Base-by-base conservation (phyloP, 1,140 invertebrate genomes). In the Nautilus pompilius region DNA sequence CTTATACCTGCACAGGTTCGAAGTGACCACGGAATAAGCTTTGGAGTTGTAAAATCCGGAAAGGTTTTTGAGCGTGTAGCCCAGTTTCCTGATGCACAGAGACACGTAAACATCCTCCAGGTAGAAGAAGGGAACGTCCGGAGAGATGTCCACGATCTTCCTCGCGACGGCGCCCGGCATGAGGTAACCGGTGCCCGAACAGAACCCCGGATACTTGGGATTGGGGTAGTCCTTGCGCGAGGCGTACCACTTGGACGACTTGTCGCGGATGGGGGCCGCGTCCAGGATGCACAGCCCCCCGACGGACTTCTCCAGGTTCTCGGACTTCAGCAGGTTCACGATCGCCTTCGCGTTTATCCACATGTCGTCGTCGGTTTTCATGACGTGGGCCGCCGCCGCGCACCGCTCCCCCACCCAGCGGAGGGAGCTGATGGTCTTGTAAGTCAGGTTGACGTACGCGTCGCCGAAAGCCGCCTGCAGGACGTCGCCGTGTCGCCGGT, bases 371-470 rank as follows among this genome's bases (percentile, higher is more conserved):
- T 86, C 85, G 30, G 79, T 79, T 66, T 86, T 85, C 57, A 85
- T 67, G 20, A 70, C 58, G 65, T 71, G 81, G 61, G 55, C 66
- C 4, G 89, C 90, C 68, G 85, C 83, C 65, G 70, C 67, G 75
- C 82, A 87, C 79, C 88, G 85, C 75, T 89, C 87, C 5, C 86
- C 84, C 48, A 87, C 86, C 88, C 91, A 94, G 76, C 91, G 91
- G 24, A 93, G 85, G 2, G 86, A 88, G 87, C 91, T 91, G 4
- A 90, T 87, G 77, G 93, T 91, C 78, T 93, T 94, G 71, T 91
- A 91, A 1, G 92, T 93, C 81, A 94, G 86, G 80, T 93, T 93
- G 62, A 87, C 84, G 74, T 93, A 94, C 41, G 85, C 84, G 81
- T 93, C 92, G 13, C 83, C 66, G 79, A 93, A 93, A 70, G 87